These are phyloP conservation scores for Tortrix viridana DNA, from an alignment of 2,888 invertebrate genomes.

Conservation along the genomic window DNA sequence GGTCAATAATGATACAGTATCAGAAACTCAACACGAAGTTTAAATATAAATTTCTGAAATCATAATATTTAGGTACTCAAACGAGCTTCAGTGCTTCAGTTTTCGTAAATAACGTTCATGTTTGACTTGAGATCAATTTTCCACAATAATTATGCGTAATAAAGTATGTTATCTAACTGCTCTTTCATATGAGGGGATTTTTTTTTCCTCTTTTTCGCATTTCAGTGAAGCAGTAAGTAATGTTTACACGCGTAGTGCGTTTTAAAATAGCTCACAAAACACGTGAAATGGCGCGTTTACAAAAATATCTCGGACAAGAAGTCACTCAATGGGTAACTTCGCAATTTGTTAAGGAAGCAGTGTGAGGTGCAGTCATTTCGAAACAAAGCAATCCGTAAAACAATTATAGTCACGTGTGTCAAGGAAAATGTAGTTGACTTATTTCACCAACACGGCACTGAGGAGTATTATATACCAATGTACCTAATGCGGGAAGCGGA, in stretches of 20 bases:
- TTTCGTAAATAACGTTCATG: constrained; percentile 26
- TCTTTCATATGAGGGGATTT: background rate
- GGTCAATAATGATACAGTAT: constrained; percentile 19
- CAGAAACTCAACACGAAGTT: constrained; percentile 18
- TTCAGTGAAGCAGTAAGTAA: constrained; percentile 29
- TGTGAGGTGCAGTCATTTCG: constrained; percentile 11
- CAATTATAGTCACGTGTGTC: constrained; percentile 17
- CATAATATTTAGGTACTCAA: constrained; percentile 33
- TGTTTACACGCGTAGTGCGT: constrained; percentile 46
- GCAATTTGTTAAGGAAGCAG: constrained; percentile 17
- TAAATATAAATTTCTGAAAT: constrained; percentile 11
- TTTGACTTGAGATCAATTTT: constrained; percentile 19
- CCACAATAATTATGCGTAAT: background rate
- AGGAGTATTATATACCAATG: constrained; percentile 1
- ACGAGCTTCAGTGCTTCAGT: constrained; percentile 17
- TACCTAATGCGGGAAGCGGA: too few species aligned
- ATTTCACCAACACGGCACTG: constrained; percentile 23
- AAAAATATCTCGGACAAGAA: constrained; percentile 31
- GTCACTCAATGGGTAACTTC: constrained; percentile 29
- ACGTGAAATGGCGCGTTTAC: constrained; percentile 35
- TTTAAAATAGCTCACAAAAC: constrained; percentile 40
- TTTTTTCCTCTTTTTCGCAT: too few species aligned
- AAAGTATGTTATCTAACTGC: too few species aligned
- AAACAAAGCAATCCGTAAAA: constrained; percentile 16
- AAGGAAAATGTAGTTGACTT: constrained; percentile 30